Evolutionary conservation across 2,888 invertebrate genomes (phyloP), one percentile per base, ranked within the genome.

Genomic region (Artemia sinica): DNA sequence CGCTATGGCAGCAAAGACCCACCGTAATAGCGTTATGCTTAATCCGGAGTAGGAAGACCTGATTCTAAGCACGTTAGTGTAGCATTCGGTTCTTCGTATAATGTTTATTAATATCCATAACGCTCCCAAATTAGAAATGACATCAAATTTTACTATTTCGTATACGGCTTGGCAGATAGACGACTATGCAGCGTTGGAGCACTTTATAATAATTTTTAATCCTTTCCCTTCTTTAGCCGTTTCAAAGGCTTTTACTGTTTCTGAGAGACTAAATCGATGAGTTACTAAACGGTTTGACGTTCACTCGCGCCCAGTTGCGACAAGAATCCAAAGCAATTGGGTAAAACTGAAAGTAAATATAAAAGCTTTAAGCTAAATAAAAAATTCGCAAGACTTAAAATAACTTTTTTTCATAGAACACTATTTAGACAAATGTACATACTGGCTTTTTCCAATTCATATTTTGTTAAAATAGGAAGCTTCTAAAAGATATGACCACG

Each of bases 181-280:
- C 41, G 41, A 41, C 41, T 58, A 58, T 28, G 63, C 63, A 28
- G 63, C 63, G 41, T 69, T 52, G 9, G 12, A 72, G 71, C 84
- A 83, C 76, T 91, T 88, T 70, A 93, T 92, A 84, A 93, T 88
- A 73, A 93, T 87, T 80, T 94, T 94, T 75, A 94, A 87, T 71
- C 85, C 88, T 67, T 81, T 78, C 2, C 88, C 88, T 67, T 83
- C 83, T 72, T 84, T 85, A 0, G 91, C 85, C 8, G 86, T 85
- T 74, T 93, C 86, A 78, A 94, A 94, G 0, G 94, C 94, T 75
- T 87, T 81, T 9, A 84, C 75, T 0, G 90, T 85, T 69, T 92
- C 85, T 74, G 87, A 87, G 13, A 92, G 78, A 71, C 80, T 80
- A 78, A 84, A 92, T 77, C 88, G 86, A 78, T 92, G 91, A 0